Evolutionary conservation across 2,888 invertebrate genomes (phyloP).

Genomic region (Stenolophus ochropezus): DNA sequence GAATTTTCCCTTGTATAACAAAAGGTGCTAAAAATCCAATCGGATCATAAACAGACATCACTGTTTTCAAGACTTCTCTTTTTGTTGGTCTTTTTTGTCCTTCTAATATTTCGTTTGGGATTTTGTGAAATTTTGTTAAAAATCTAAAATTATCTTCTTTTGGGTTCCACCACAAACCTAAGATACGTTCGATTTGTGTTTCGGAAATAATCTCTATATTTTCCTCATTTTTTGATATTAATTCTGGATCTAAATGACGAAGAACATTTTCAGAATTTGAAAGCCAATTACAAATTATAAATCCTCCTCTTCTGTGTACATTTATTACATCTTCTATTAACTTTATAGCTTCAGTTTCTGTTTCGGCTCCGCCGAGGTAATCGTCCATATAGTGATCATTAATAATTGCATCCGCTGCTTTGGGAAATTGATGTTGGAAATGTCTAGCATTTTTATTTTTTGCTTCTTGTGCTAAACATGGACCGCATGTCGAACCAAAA

Average conservation of each 20-base stretch:
- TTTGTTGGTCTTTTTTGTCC: no score
- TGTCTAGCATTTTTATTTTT: slow-evolving; percentile 61
- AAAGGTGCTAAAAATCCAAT: no score
- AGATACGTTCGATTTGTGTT: no score
- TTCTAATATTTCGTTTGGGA: no score
- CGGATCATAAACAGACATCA: no score
- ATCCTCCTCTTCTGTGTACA: neutral
- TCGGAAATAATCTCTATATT: no score
- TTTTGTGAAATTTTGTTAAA: no score
- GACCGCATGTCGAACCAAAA: slow-evolving; percentile 61
- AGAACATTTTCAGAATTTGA: slow-evolving; percentile 62
- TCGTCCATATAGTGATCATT: slow-evolving; percentile 51
- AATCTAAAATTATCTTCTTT: no score
- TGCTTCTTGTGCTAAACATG: slow-evolving; percentile 60
- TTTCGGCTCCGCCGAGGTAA: slow-evolving; percentile 59
- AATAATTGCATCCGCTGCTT: slow-evolving; percentile 52
- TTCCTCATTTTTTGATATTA: neutral
- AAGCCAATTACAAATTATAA: neutral
- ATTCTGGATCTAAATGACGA: neutral
- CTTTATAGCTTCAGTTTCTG: slow-evolving; percentile 61
- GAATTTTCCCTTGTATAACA: no score
- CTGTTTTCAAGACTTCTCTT: no score
- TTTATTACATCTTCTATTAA: neutral
- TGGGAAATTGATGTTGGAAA: slow-evolving; percentile 49
- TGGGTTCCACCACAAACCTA: no score